Base-by-base conservation (phyloP, 2,888 invertebrate genomes). In the Phaonia tiefii region DNA sequence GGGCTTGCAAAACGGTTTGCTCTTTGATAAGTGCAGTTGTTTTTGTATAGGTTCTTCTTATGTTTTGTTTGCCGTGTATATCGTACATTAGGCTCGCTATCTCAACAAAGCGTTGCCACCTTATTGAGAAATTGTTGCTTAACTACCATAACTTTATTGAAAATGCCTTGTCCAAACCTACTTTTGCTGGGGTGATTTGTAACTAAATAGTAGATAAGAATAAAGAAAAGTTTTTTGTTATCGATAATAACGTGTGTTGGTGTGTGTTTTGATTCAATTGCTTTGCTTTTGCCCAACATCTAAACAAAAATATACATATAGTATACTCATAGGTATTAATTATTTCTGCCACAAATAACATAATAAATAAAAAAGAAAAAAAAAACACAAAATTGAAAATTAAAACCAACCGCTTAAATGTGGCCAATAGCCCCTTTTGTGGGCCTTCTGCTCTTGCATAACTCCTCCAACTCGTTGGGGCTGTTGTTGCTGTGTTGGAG, bases 381-480 rank as follows among this genome's bases (percentile, higher is more conserved):
- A 63, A 42, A 65, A 56, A 75, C 63, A 74, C 78, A 65, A 70
- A 72, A 67, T 20, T 22, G 15, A 66, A 76, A 75, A 58, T 86
- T 74, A 86, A 86, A 88, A 91, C 91, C 87, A 91, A 91, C 91
- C 91, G 87, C 86, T 84, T 80, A 31, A 31, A 31, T 8, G 31
- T 31, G 31, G 31, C 31, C 31, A 31, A 31, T 31, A 31, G 8
- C 31, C 31, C 31, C 31, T 31, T 31, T 31, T 31, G 31, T 31
- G 31, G 3, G 31, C 4, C 31, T 76, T 70, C 82, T 77, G 79
- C 63, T 80, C 69, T 25, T 58, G 26, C 58, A 42, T 76, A 15
- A 42, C 44, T n/a, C 20, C 42, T 13, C 31, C 1, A n/a, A n/a
- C 11, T n/a, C 20, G 7, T 3, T 3, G n/a, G 42, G n/a, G 15